Evolutionary conservation across 1,140 invertebrate genomes (phyloP), one percentile per base, ranked within the genome.

Genomic region (Dendrolimus punctatus): DNA sequence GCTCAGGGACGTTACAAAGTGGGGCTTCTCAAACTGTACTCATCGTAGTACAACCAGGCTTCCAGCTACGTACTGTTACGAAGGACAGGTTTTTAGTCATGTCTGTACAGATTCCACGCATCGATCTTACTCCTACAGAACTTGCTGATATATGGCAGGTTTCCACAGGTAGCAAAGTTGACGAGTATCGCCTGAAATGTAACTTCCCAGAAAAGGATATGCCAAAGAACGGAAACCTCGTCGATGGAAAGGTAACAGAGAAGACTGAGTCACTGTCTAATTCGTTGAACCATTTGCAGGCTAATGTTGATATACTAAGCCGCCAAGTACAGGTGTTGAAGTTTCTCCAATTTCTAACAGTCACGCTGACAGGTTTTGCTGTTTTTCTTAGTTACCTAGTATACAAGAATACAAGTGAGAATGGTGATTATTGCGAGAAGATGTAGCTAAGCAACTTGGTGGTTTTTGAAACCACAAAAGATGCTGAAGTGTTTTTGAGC

Each of bases 1-100:
- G 94, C 60, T 92, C 91, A 9, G 96, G 96, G 6, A 80, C 92
- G 40, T 73, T 98, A 40, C 72, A 86, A 4, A 89, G 92, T 10
- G 90, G 90, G 10, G 85, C 52, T n/a, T 85, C 62, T 0, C 92
- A 87, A 58, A 72, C 68, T 0, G 74, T 88, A 0, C 40, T 73
- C 2, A 80, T 88, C 4, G 67, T 80, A 0, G 76, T 88, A 2
- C 78, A 85, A 54, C 65, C 77, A 3, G 79, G 78, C 4, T 81
- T 85, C 49, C 85, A 85, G 46, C 47, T 79, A 6, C 62, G 68
- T 8, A 76, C 79, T 10, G 71, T 80, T 0, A 59, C 69, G 0
- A 87, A 83, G 64, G 85, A 87, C 40, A 71, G 86, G 55, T 88
- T 88, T 49, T 48, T 88, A 0, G 78, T 87, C 0, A 77, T 88